These are phyloP conservation scores for Nebria ingens DNA, from an alignment of 1,140 invertebrate genomes.

Conservation along the genomic window DNA sequence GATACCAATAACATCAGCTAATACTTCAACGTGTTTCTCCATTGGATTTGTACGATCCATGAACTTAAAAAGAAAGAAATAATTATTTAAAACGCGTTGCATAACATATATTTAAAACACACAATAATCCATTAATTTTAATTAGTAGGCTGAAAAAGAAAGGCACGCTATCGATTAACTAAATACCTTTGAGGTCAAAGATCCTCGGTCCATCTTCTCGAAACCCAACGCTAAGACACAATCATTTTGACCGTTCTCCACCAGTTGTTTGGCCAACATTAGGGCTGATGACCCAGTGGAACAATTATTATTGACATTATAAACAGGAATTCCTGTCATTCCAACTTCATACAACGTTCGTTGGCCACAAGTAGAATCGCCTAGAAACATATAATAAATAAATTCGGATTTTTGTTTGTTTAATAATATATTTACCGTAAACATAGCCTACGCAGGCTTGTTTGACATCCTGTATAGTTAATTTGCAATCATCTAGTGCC, in stretches of 20 bases:
- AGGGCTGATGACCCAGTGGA: conserved; percentile 91
- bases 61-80: conserved; percentile 46
- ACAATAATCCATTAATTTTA: neutral
- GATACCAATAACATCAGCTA: conserved; percentile 73
- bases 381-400: conserved; percentile 28
- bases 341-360: conserved; percentile 89
- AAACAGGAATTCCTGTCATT: conserved; percentile 93
- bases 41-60: conserved; percentile 86
- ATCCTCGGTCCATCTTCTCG: conserved; percentile 96
- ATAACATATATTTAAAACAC: neutral
- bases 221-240: conserved; percentile 92
- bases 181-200: conserved; percentile 59
- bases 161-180: neutral
- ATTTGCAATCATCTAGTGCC: conserved; percentile 75
- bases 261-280: conserved; percentile 79
- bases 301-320: conserved; percentile 99
- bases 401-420: neutral
- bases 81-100: too few relatives aligned
- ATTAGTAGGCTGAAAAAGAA: neutral
- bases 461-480: conserved; percentile 72
- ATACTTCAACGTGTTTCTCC: conserved; percentile 81
- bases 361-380: conserved; percentile 94
- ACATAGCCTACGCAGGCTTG: conserved; percentile 92
- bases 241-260: conserved; percentile 74
- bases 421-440: conserved; percentile 51